These are phyloP conservation scores for Omphaloscelis lunosa DNA, from an alignment of 2,888 invertebrate species.

Conservation along the genomic window DNA sequence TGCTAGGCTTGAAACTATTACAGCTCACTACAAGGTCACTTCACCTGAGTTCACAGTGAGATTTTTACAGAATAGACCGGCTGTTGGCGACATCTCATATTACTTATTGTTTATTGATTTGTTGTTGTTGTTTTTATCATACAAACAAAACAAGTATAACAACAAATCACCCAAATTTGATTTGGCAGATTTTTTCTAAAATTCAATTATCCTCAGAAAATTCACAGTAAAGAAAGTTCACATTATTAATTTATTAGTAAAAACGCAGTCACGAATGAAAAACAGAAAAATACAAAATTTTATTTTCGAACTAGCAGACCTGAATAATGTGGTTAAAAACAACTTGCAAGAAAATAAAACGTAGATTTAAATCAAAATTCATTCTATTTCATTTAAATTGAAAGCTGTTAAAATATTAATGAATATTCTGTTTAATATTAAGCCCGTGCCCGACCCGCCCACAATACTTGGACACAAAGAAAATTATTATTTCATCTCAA, in stretches of 20 bases:
- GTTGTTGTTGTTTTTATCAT: background rate
- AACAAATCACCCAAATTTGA: no score
- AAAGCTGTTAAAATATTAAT: slow-evolving; percentile 10
- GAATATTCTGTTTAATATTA: slow-evolving; percentile 17
- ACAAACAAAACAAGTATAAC: background rate
- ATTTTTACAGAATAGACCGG: background rate
- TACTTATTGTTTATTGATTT: background rate
- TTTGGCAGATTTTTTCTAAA: no score
- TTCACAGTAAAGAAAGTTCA: background rate
- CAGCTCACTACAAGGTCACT: background rate
- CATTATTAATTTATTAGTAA: background rate
- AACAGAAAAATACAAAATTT: background rate
- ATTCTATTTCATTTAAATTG: slow-evolving; percentile 11
- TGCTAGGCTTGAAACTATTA: no score
- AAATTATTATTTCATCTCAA: slow-evolving; percentile 1
- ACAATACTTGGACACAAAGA: background rate
- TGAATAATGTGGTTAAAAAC: background rate
- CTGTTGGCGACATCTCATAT: background rate
- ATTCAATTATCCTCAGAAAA: background rate
- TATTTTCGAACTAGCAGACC: background rate
- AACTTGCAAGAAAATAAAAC: slow-evolving; percentile 1
- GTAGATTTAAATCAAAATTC: background rate
- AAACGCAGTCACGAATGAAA: background rate
- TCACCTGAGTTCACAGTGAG: background rate
- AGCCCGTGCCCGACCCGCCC: background rate